Evolutionary conservation across 2,888 invertebrate genomes (phyloP), one percentile per base, ranked within the genome.

Genomic region (Cantharis lateralis): DNA sequence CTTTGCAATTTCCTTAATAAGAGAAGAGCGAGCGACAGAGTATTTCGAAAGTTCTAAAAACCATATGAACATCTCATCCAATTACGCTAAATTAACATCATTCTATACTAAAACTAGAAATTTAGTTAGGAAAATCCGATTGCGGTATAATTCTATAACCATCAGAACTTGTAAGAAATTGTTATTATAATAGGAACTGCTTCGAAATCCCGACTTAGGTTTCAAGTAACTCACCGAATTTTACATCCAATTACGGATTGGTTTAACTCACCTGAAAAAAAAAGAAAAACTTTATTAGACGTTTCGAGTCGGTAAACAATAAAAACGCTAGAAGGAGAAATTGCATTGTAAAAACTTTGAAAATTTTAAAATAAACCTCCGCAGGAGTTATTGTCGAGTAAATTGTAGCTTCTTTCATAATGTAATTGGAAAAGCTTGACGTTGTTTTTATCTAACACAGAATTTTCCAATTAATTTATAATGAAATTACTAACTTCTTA

Each of bases 51-150:
- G 64, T 66, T 66, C 70, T 66, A 66, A 66, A 74, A 70, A 74
- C 74, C 74, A 74, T 68, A 75, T 75, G 71, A 71, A 75, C 71
- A 74, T 75, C 71, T 71, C 75, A 71, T 75, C 71, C 75, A 71
- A 75, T 75, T 75, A 75, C 71, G 75, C 68, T 71, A 69, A 75
- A 71, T 75, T 75, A 75, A 75, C 68, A 66, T 74, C 74, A 70
- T 75, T 75, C 71, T 75, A 71, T 71, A 64, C 68, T 66, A 63
- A 18, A 66, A 66, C 64, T 24, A 48, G 20, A 24, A 66, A 66
- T 66, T 66, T 24, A n/a, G 24, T 66, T 66, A 24, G 63, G 64
- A n/a, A 18, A 24, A 66, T 66, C 24, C 24, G 20, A 48, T 48
- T 48, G 48, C n/a, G 48, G 48, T 48, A 48, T 48, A 48, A 48